Percentiles rank a stretch among this genome's conserved stretches.
These are phyloP conservation scores for Erpetoichthys calabaricus DNA, from an alignment of 2,797 vertebrate species.

Conservation along the genomic window DNA sequence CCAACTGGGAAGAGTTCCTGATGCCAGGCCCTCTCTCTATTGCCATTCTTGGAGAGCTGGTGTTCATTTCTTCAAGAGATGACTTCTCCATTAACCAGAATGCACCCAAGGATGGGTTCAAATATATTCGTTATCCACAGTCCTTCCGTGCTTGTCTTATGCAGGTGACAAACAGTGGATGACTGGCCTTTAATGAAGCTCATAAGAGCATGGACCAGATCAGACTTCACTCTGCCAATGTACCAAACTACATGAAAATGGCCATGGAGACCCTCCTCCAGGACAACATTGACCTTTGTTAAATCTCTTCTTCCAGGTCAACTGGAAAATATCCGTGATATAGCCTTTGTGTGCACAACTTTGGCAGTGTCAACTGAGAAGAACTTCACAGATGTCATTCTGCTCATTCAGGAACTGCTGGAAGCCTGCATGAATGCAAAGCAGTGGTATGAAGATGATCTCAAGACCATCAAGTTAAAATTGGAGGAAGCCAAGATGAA, in stretches of 20 bases:
- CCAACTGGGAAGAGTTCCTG: slow-evolving; percentile 27
- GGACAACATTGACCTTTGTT: slow-evolving; percentile 10
- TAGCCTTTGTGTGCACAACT: slow-evolving; percentile 16
- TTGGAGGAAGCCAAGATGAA: slow-evolving; percentile 11
- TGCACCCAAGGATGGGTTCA: slow-evolving; percentile 1
- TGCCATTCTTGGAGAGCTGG: slow-evolving; percentile 23
- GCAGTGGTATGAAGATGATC: slow-evolving; percentile 11
- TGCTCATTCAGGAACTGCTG: slow-evolving; percentile 22
- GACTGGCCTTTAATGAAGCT: slow-evolving; percentile 26
- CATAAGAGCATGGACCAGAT: slow-evolving; percentile 28
- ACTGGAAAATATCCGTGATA: slow-evolving; percentile 14
- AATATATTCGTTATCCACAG: slow-evolving; percentile 23
- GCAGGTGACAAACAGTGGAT: slow-evolving; percentile 26
- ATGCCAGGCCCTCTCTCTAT: slow-evolving; percentile 20
- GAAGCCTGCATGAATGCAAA: slow-evolving; percentile 19
- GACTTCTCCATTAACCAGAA: slow-evolving; percentile 20
- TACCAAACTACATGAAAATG: slow-evolving; percentile 18
- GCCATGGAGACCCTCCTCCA: slow-evolving; percentile 21
- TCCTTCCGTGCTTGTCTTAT: slow-evolving; percentile 29
- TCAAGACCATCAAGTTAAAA: slow-evolving; percentile 8
- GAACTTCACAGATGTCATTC: slow-evolving; percentile 16
- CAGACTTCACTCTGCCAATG: slow-evolving; percentile 12
- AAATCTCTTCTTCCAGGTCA: slow-evolving; percentile 17
- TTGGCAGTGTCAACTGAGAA: slow-evolving; percentile 14
- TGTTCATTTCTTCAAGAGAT: slow-evolving; percentile 17